Evolutionary conservation across 2,888 invertebrate species (phyloP).

Genomic region (Diarsia dahlii): DNA sequence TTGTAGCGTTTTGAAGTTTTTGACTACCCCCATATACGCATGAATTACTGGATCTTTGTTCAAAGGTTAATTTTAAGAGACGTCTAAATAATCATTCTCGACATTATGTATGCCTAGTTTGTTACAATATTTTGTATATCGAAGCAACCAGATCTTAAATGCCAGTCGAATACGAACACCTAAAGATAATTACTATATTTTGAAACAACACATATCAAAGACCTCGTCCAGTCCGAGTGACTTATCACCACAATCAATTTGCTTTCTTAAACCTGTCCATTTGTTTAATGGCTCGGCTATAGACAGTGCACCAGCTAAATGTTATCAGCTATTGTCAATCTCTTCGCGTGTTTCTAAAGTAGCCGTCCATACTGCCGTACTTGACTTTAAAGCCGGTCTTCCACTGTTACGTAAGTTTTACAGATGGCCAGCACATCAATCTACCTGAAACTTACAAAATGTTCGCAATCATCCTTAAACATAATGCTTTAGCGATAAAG

Average conservation of each 20-base stretch:
- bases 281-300: conserved; percentile 86
- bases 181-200: conserved; percentile 42
- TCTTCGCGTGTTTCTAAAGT: conserved; percentile 78
- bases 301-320: conserved; percentile 84
- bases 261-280: conserved; percentile 84
- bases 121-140: neutral
- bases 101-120: neutral
- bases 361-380: conserved; percentile 69
- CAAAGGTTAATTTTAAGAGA: neutral
- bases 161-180: conserved; percentile 4
- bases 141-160: conserved; percentile 1
- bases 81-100: neutral
- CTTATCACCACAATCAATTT: conserved; percentile 88
- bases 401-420: conserved; percentile 2
- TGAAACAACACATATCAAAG: conserved; percentile 38
- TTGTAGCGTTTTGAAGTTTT: neutral
- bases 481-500: too few species aligned
- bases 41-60: neutral
- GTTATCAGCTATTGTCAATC: conserved; percentile 89
- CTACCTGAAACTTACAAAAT: too few species aligned
- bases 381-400: conserved; percentile 30
- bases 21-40: neutral
- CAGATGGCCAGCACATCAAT: too few species aligned
- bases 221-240: conserved; percentile 76
- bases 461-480: too few species aligned